These are phyloP conservation scores for Cyprinodon variegatus DNA, from an alignment of 2,113 vertebrate species.

Conservation along the genomic window DNA sequence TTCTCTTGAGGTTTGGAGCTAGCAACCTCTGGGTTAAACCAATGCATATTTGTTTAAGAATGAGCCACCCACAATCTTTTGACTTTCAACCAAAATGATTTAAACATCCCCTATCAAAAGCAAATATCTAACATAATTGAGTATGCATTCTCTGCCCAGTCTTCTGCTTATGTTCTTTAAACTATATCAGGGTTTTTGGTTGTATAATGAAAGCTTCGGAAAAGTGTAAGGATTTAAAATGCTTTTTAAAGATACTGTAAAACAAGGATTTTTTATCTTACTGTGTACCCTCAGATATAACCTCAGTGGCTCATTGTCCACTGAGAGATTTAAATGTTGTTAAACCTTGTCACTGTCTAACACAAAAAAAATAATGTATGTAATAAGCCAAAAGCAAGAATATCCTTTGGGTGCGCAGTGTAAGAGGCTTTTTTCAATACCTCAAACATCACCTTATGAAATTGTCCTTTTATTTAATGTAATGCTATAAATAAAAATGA, in stretches of 20 bases:
- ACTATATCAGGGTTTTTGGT: background rate
- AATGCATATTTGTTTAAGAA: background rate
- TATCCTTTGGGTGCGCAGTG: slow-evolving; percentile 18
- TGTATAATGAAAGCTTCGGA: background rate
- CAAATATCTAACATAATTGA: no score
- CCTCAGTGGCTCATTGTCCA: background rate
- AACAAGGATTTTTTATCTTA: background rate
- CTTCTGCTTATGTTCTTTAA: background rate
- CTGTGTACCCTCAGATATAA: background rate
- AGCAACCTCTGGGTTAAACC: background rate
- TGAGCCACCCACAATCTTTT: background rate
- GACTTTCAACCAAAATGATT: background rate
- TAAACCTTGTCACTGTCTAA: slow-evolving; percentile 5
- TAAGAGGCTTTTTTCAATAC: slow-evolving; percentile 18
- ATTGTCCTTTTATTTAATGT: slow-evolving; percentile 34
- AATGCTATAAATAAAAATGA: slow-evolving; percentile 37
- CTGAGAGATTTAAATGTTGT: slow-evolving; percentile 11
- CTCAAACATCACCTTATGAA: slow-evolving; percentile 11
- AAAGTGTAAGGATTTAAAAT: background rate
- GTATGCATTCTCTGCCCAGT: background rate
- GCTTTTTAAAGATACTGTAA: background rate
- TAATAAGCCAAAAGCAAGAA: slow-evolving; percentile 30
- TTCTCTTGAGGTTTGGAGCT: background rate
- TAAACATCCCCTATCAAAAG: background rate
- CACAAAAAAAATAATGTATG: slow-evolving; percentile 15